These are phyloP conservation scores for Henricia sp. DNA, from an alignment of 53 echinoderm and acorn worm species.

Conservation along the genomic window DNA sequence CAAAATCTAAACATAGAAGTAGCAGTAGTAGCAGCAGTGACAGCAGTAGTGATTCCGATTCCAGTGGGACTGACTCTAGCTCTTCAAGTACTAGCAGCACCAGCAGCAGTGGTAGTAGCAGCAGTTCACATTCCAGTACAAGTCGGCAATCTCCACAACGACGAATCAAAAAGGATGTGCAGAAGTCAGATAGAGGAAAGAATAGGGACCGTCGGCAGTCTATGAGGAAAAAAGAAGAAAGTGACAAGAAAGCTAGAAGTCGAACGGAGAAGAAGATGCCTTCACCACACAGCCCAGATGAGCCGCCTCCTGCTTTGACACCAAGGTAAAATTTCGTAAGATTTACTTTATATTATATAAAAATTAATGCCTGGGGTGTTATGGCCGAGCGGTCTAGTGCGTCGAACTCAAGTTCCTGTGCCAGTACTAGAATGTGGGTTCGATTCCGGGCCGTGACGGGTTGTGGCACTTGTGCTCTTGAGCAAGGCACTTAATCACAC, in stretches of 20 bases:
- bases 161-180: not conserved
- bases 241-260: not conserved
- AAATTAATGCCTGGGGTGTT: no score
- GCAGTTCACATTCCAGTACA: conserved; percentile 12
- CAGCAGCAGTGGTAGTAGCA: conserved; percentile 26
- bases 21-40: conserved; percentile 36
- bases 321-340: no score
- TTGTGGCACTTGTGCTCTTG: no score
- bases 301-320: conserved; percentile 10
- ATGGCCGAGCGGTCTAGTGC: no score
- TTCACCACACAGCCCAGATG: conserved; percentile 21
- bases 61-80: conserved; percentile 52
- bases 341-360: no score
- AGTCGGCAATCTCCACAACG: not conserved
- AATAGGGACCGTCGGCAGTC: not conserved
- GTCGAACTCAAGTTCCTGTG: no score
- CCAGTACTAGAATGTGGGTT: no score
- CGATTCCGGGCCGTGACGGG: no score
- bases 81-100: conserved; percentile 22
- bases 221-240: not conserved
- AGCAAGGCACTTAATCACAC: no score
- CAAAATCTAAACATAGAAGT: conserved; percentile 21
- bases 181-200: conserved; percentile 1
- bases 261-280: not conserved
- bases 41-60: conserved; percentile 45